A percentile compares a stretch with the other conserved stretches of the same genome.
These are phyloP conservation scores for Hydraecia micacea DNA, from an alignment of 2,888 invertebrate species.

Conservation along the genomic window DNA sequence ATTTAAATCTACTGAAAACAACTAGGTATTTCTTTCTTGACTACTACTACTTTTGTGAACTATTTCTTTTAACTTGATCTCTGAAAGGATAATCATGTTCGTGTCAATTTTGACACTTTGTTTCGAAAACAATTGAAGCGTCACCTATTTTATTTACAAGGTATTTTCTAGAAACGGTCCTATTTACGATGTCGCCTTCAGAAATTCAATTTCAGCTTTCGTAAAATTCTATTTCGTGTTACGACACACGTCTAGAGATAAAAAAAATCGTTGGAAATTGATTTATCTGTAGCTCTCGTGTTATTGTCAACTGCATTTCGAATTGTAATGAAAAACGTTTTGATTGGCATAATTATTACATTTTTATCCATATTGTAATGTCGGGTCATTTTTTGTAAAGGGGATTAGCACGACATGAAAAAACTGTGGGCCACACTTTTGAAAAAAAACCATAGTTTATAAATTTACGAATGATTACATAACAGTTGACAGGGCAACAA, in stretches of 20 bases:
- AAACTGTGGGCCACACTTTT: not conserved
- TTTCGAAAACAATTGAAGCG: slow-evolving; percentile 38
- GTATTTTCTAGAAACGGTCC: slow-evolving; percentile 66
- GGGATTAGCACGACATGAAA: not conserved
- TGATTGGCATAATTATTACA: not conserved
- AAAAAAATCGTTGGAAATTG: slow-evolving; percentile 71
- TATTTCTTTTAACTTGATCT: slow-evolving; percentile 9
- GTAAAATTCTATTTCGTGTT: slow-evolving; percentile 74
- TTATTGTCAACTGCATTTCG: slow-evolving; percentile 11
- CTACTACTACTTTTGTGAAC: too few species aligned
- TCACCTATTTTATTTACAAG: slow-evolving; percentile 60
- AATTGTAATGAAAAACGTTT: slow-evolving; percentile 5
- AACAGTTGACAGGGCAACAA: not conserved
- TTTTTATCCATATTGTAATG: not conserved
- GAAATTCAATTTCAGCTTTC: slow-evolving; percentile 75
- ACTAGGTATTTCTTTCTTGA: too few species aligned
- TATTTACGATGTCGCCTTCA: slow-evolving; percentile 70
- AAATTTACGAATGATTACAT: not conserved
- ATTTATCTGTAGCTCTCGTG: slow-evolving; percentile 63
- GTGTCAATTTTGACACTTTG: slow-evolving; percentile 31
- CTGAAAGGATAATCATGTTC: slow-evolving; percentile 35
- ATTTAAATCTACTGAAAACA: not conserved
- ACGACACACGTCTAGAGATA: slow-evolving; percentile 69
- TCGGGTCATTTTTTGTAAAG: not conserved
- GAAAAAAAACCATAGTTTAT: not conserved